Evolutionary conservation across 2,797 vertebrate genomes (phyloP).

Genomic region (Rhinichthys osculus): DNA sequence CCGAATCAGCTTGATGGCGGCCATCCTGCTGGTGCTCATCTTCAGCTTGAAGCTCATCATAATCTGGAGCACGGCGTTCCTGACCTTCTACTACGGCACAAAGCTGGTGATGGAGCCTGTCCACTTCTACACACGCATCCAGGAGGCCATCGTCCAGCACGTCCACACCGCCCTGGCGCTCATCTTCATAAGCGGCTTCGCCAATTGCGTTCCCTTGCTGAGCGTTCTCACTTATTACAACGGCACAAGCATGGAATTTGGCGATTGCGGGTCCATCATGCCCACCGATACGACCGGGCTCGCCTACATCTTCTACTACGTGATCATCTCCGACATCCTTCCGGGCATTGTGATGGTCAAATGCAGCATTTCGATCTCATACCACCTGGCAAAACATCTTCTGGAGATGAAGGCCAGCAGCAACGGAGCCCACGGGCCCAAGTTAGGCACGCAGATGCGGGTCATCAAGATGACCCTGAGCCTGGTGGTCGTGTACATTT

Average conservation of each 20-base stretch:
- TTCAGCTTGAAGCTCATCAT: constrained; percentile 77
- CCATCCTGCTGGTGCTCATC: constrained; percentile 65
- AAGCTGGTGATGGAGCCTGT: constrained; percentile 78
- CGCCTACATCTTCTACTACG: constrained; percentile 68
- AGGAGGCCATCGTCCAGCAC: constrained; percentile 74
- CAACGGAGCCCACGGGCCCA: constrained; percentile 74
- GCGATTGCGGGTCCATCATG: constrained; percentile 69
- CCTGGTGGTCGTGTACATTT: constrained; percentile 70
- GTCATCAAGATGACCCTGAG: constrained; percentile 78
- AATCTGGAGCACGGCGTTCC: constrained; percentile 78
- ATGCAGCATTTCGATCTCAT: constrained; percentile 79
- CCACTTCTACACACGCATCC: constrained; percentile 74
- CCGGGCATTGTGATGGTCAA: constrained; percentile 78
- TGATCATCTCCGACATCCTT: constrained; percentile 73
- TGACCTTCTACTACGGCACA: constrained; percentile 80
- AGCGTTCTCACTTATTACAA: constrained; percentile 61
- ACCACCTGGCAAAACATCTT: constrained; percentile 77
- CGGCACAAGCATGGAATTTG: fast-evolving
- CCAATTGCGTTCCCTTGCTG: constrained; percentile 70
- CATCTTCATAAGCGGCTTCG: constrained; percentile 70
- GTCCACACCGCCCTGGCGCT: constrained; percentile 64
- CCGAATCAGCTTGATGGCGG: constrained; percentile 48
- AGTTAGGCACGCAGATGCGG: constrained; percentile 76
- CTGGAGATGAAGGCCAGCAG: constrained; percentile 77
- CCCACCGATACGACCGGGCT: constrained; percentile 35